Evolutionary conservation across 2,797 vertebrate species (phyloP).

Genomic region (Hipposideros larvatus): DNA sequence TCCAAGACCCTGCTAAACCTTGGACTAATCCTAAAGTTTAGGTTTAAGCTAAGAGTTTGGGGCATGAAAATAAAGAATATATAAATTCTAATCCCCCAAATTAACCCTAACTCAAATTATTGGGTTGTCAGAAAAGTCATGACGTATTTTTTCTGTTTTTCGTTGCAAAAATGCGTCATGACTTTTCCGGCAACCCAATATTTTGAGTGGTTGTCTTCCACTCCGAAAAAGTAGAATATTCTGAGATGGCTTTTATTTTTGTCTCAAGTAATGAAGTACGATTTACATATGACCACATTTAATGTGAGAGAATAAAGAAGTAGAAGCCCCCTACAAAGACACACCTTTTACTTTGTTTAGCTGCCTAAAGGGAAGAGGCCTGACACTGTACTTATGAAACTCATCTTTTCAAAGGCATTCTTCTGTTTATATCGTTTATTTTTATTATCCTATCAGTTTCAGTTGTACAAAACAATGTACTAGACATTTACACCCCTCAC

Average conservation of each 20-base stretch:
- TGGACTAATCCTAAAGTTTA: not conserved
- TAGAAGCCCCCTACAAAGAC: not conserved
- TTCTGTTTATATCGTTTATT: not conserved
- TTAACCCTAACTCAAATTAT: not conserved
- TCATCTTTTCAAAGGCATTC: not conserved
- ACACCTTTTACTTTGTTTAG: not conserved
- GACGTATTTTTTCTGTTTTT: too few species aligned
- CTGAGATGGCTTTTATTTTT: not conserved
- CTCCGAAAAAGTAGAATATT: not conserved
- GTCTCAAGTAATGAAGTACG: not conserved
- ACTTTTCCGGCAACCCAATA: too few species aligned
- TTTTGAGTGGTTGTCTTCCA: not conserved
- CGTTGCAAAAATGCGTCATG: too few species aligned
- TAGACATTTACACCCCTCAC: too few species aligned
- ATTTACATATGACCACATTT: not conserved
- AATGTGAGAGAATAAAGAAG: not conserved
- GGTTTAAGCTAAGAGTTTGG: not conserved
- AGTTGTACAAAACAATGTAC: too few species aligned
- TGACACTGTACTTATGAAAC: not conserved
- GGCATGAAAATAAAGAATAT: not conserved
- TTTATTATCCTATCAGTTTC: too few species aligned
- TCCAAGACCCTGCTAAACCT: not conserved
- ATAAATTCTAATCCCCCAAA: not conserved
- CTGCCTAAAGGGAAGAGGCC: slow-evolving; percentile 10
- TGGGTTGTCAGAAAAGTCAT: not conserved